Percentiles rank a stretch among this genome's conserved stretches.
Evolutionary conservation across 2,888 invertebrate genomes (phyloP).

Genomic region (Brenthis ino): DNA sequence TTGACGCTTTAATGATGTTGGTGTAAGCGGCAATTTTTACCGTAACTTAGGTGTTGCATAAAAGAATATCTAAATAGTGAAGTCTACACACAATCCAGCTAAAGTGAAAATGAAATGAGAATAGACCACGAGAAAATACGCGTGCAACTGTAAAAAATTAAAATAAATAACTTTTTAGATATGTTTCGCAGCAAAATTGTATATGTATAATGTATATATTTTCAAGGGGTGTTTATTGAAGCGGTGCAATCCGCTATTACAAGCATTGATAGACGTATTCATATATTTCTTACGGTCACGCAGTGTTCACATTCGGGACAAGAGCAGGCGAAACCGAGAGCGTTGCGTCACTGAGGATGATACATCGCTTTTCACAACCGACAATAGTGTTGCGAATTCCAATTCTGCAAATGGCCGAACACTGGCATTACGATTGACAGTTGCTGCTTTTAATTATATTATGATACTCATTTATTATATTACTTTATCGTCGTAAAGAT

Average conservation of each 20-base stretch:
- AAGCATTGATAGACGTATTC: slow-evolving; percentile 57
- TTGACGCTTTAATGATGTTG: slow-evolving; percentile 15
- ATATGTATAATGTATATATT: slow-evolving; percentile 3
- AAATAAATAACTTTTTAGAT: background rate
- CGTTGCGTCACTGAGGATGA: slow-evolving; percentile 72
- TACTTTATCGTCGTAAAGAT: background rate
- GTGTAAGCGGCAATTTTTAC: slow-evolving; percentile 7
- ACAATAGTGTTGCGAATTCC: slow-evolving; percentile 49
- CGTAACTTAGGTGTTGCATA: background rate
- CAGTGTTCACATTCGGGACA: slow-evolving; percentile 73
- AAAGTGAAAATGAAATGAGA: background rate
- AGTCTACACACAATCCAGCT: background rate
- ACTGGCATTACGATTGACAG: slow-evolving; percentile 33
- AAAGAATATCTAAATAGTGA: background rate
- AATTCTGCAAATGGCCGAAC: slow-evolving; percentile 41
- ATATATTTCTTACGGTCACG: slow-evolving; percentile 77
- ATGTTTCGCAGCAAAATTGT: background rate
- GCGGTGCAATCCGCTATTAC: slow-evolving; percentile 29
- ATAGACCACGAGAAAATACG: background rate
- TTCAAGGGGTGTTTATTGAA: slow-evolving; percentile 34
- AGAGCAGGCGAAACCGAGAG: slow-evolving; percentile 80
- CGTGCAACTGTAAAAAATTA: background rate
- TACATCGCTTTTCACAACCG: slow-evolving; percentile 62
- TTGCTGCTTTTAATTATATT: slow-evolving; percentile 32
- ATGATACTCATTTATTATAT: slow-evolving; percentile 6